These are phyloP conservation scores for Euura saliciscinereae DNA, from an alignment of 1,140 invertebrate genomes.

Conservation along the genomic window DNA sequence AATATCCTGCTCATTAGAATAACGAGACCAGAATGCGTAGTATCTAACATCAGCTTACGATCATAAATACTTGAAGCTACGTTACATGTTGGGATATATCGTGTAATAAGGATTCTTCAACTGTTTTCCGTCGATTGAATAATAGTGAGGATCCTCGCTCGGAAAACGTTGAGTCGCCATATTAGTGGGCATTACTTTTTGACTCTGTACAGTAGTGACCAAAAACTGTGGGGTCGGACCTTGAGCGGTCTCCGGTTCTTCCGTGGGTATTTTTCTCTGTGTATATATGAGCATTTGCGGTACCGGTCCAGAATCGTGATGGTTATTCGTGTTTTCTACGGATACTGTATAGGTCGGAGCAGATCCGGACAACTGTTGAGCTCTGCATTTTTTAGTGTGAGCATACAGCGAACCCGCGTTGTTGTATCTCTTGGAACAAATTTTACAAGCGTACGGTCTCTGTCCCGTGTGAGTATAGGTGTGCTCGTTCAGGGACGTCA, in stretches of 20 bases:
- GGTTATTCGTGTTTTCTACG: conserved; percentile 24
- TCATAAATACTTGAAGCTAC: conserved; percentile 9
- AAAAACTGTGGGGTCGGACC: conserved; percentile 41
- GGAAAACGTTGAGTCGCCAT: conserved; percentile 37
- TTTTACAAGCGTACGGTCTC: conserved; percentile 58
- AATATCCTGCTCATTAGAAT: no score
- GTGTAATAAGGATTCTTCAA: conserved; percentile 46
- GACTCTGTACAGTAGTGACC: conserved; percentile 42
- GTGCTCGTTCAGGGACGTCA: conserved; percentile 52
- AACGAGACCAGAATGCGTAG: no score
- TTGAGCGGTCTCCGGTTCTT: conserved; percentile 28
- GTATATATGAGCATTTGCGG: conserved; percentile 40
- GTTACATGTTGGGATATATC: conserved; percentile 48
- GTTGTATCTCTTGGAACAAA: conserved; percentile 67
- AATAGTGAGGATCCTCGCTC: conserved; percentile 44
- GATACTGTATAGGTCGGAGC: conserved; percentile 26
- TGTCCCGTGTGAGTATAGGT: conserved; percentile 56
- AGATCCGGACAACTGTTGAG: conserved; percentile 32
- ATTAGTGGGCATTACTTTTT: conserved; percentile 36
- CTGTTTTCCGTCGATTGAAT: conserved; percentile 39
- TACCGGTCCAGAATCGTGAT: conserved; percentile 26
- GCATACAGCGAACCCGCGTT: conserved; percentile 53
- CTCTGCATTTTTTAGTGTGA: conserved; percentile 52
- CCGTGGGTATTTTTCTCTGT: conserved; percentile 40
- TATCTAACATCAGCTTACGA: no score